Evolutionary conservation across 2,797 vertebrate genomes (phyloP).

Genomic region (Ptychadena robeensis): DNA sequence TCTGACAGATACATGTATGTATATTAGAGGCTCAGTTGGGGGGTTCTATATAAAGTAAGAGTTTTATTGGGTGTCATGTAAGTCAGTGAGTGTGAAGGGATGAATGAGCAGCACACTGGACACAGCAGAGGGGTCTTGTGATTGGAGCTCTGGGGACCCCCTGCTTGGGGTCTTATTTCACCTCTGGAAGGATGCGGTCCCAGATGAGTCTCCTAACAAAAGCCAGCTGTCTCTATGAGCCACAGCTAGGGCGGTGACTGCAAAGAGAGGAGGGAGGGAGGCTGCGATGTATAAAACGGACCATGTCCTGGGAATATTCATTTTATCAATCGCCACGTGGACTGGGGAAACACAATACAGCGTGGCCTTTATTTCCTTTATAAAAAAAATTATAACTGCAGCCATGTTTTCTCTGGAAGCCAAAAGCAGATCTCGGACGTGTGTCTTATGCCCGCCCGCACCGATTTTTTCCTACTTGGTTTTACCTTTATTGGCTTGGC

Average conservation of each 20-base stretch:
- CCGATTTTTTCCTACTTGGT: neutral
- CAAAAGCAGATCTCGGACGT: neutral
- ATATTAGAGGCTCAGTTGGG: neutral
- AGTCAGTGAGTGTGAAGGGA: constrained; percentile 7
- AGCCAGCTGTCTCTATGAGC: constrained; percentile 60
- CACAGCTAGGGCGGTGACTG: constrained; percentile 44
- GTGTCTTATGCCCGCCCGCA: constrained; percentile 6
- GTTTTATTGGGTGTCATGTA: neutral
- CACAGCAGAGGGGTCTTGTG: constrained; percentile 6
- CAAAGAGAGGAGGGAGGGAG: constrained; percentile 65
- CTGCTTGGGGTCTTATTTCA: constrained; percentile 44
- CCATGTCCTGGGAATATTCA: constrained; percentile 21
- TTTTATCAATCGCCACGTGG: constrained; percentile 68
- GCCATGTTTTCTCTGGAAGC: neutral
- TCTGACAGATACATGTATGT: neutral
- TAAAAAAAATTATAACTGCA: neutral
- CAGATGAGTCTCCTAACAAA: constrained; percentile 64
- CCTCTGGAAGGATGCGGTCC: constrained; percentile 38
- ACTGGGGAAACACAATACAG: constrained; percentile 20
- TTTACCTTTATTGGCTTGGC: neutral
- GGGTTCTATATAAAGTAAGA: neutral
- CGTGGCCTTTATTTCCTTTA: neutral
- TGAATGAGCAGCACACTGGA: constrained; percentile 17
- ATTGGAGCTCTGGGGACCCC: constrained; percentile 30
- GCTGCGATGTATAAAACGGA: constrained; percentile 2